Evolutionary conservation across 2,888 invertebrate species (phyloP).

Genomic region (Cephus sareptanus): DNA sequence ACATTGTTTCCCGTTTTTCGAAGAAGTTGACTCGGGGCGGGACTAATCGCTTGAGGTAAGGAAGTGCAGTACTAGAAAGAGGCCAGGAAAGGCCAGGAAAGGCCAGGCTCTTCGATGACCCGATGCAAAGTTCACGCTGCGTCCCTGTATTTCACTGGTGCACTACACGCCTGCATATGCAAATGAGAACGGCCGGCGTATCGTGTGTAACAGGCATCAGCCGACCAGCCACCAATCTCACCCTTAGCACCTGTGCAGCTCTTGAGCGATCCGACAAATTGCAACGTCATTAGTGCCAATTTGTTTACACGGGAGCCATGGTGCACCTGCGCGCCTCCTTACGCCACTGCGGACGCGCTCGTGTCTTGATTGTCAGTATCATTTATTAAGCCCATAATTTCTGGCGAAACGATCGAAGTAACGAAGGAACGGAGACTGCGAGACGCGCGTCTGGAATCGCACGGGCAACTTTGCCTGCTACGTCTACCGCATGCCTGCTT

Average conservation of each 20-base stretch:
- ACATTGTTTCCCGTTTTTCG: too few relatives aligned
- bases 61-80: not conserved
- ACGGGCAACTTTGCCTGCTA: too few relatives aligned
- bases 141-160: not conserved
- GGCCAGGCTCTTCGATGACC: not conserved
- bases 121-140: not conserved
- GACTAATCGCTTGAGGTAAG: not conserved
- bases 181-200: constrained; percentile 27
- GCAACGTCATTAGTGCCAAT: constrained; percentile 61
- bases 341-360: constrained; percentile 32
- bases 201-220: constrained; percentile 28
- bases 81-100: not conserved
- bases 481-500: too few relatives aligned
- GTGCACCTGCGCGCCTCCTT: constrained; percentile 14
- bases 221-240: constrained; percentile 36
- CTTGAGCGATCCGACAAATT: constrained; percentile 58
- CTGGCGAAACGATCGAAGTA: not conserved
- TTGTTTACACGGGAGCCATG: constrained; percentile 50
- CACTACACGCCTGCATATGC: constrained; percentile 20
- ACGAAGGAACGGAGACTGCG: too few relatives aligned
- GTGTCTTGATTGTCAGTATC: constrained; percentile 23
- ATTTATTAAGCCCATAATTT: constrained; percentile 35
- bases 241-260: constrained; percentile 27
- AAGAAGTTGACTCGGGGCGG: too few relatives aligned
- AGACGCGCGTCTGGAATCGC: too few relatives aligned